Evolutionary conservation across 2,797 vertebrate species (phyloP), one percentile per base, ranked within the genome.

Genomic region (Eurystomus glaucurus): DNA sequence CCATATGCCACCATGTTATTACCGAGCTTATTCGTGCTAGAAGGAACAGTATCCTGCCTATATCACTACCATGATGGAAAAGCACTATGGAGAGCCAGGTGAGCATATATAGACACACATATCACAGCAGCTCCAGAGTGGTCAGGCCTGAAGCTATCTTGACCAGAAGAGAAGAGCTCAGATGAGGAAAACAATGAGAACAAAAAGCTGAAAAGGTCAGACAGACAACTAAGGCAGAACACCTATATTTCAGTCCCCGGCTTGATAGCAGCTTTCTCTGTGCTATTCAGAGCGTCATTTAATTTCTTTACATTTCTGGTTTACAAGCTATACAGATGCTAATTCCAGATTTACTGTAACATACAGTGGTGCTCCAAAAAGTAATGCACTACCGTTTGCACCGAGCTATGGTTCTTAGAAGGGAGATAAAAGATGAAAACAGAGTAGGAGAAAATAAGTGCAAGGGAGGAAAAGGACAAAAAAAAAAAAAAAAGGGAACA

Each of bases 141-240:
- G 16, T 35, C 93, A 87, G 18, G 39, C n/a, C 65, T 88, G 60
- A 85, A 90, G 43, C 45, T 76, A 54, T 13, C 70, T 29, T 26
- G 16, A 85, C 26, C 28, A 55, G 54, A n/a, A n/a, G 31, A 64
- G 39, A 41, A 52, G 11, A 85, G 29, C 37, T 85, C 33, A 83
- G 60, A 79, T 45, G 12, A 50, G 46, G 35, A 90, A 31, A 71
- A 45, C 6, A 91, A 11, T 15, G 10, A 71, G 55, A 70, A 48
- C 22, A 86, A 52, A 77, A 78, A 31, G 31, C 65, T 58, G 31
- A 81, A 84, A 78, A 89, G 21, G 39, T 89, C 29, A 51, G 55
- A 37, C 6, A 71, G 39, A 66, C 26, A 81, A 60, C 77, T 39
- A 51, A 88, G 91, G 26, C 17, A 79, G 58, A 93, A 72, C 14